phyloP scores from a whole-genome alignment of 2,888 invertebrate genomes.

The Rhamnusium bicolor region DNA sequence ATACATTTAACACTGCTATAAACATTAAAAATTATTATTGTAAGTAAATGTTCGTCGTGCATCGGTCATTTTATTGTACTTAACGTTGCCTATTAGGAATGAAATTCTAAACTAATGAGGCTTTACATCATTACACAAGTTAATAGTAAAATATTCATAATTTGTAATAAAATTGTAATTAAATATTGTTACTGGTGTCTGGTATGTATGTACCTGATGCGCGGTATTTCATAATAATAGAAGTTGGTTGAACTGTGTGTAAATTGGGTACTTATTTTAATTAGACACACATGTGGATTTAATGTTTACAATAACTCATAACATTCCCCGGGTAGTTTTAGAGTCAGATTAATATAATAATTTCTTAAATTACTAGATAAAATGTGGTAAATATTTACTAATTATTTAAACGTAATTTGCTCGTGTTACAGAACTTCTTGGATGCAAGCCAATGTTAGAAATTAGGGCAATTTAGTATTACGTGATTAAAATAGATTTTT shows the following conservation, averaged over 20 bases:
- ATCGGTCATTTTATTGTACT: neutral
- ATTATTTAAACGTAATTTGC: neutral
- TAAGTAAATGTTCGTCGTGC: neutral
- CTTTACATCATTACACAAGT: neutral
- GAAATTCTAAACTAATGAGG: neutral
- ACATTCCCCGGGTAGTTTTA: conserved; percentile 4
- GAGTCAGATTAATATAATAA: conserved; percentile 2
- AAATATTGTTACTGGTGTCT: neutral
- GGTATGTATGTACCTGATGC: neutral
- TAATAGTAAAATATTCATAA: neutral
- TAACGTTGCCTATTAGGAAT: neutral
- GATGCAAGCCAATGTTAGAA: neutral
- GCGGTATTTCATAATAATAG: conserved; percentile 17
- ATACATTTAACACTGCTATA: neutral
- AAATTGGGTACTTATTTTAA: conserved; percentile 45
- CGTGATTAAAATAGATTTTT: neutral
- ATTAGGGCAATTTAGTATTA: conserved; percentile 2
- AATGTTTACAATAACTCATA: conserved; percentile 40
- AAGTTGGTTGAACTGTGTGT: conserved; percentile 34
- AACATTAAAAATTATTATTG: neutral
- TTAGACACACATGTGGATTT: conserved; percentile 47
- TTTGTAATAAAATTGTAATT: neutral
- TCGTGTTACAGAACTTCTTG: neutral
- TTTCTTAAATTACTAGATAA: neutral
- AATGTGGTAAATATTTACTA: conserved; percentile 16